These are phyloP conservation scores for Oryzias sinensis DNA, from an alignment of 2,797 vertebrate genomes.

Conservation along the genomic window DNA sequence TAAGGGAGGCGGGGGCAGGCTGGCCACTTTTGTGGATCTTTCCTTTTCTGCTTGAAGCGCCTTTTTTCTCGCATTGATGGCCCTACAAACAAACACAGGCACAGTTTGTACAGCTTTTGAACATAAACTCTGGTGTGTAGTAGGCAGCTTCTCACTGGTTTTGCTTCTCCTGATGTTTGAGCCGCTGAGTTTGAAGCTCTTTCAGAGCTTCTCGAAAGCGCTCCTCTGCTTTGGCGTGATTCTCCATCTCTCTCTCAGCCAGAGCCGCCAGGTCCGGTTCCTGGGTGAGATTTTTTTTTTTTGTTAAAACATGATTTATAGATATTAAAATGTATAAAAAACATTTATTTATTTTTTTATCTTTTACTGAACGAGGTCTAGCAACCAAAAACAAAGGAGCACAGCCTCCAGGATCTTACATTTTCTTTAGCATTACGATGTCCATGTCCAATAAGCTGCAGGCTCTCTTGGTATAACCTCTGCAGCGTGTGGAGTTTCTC, in stretches of 20 bases:
- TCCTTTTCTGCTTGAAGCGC: slow-evolving; percentile 86
- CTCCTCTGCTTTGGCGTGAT: slow-evolving; percentile 80
- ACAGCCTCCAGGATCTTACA: slow-evolving; percentile 62
- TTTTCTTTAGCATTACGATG: slow-evolving; percentile 88
- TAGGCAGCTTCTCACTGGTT: slow-evolving; percentile 67
- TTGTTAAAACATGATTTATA: no score
- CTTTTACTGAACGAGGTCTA: background rate
- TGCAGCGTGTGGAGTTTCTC: slow-evolving; percentile 82
- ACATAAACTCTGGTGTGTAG: no score
- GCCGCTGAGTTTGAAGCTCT: slow-evolving; percentile 82
- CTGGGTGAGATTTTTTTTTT: slow-evolving; percentile 55
- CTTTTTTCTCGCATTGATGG: slow-evolving; percentile 79
- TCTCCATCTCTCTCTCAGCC: slow-evolving; percentile 75
- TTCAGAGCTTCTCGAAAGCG: slow-evolving; percentile 86
- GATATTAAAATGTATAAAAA: no score
- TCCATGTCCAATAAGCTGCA: slow-evolving; percentile 82
- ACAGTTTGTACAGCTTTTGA: no score
- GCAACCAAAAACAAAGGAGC: no score
- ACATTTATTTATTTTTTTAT: background rate
- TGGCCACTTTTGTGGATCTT: slow-evolving; percentile 84
- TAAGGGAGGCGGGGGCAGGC: slow-evolving; percentile 81
- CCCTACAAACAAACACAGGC: slow-evolving; percentile 47
- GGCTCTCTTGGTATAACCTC: slow-evolving; percentile 81
- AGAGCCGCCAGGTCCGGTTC: slow-evolving; percentile 82
- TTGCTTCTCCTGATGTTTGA: slow-evolving; percentile 74